Percentiles rank a stretch among this genome's conserved stretches.
These are phyloP conservation scores for Rhynchotus rufescens DNA, from an alignment of 2,797 vertebrate species.

Conservation along the genomic window DNA sequence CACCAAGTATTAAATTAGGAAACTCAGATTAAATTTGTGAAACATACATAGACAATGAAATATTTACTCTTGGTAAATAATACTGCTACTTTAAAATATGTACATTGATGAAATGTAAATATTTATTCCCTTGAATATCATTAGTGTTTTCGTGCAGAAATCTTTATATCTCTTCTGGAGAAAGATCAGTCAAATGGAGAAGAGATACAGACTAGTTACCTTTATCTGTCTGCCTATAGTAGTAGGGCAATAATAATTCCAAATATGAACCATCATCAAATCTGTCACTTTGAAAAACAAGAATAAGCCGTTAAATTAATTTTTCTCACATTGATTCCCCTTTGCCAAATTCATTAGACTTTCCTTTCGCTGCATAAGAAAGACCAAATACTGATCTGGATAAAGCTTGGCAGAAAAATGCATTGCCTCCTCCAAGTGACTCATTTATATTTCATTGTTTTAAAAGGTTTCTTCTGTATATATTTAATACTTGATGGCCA, in stretches of 20 bases:
- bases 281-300: slow-evolving; percentile 38
- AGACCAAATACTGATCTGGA: neutral
- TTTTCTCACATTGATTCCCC: slow-evolving; percentile 17
- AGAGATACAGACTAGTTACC: neutral
- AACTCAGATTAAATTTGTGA: neutral
- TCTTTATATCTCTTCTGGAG: neutral
- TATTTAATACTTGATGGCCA: slow-evolving; percentile 25
- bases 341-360: slow-evolving; percentile 24
- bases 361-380: neutral
- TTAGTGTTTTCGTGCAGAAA: neutral
- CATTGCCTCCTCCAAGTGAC: neutral
- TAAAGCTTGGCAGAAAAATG: slow-evolving; percentile 19
- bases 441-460: slow-evolving; percentile 63
- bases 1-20: neutral
- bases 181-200: neutral
- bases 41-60: slow-evolving; percentile 25
- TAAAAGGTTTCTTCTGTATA: slow-evolving; percentile 41
- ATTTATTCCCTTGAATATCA: neutral
- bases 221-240: neutral
- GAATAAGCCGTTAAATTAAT: slow-evolving; percentile 23
- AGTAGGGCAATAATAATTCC: neutral
- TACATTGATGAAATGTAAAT: slow-evolving; percentile 3
- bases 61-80: neutral
- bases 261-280: neutral
- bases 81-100: neutral